Conservation (phyloP, 2,797 vertebrate genomes). For the Galagoides demidoff region DNA sequence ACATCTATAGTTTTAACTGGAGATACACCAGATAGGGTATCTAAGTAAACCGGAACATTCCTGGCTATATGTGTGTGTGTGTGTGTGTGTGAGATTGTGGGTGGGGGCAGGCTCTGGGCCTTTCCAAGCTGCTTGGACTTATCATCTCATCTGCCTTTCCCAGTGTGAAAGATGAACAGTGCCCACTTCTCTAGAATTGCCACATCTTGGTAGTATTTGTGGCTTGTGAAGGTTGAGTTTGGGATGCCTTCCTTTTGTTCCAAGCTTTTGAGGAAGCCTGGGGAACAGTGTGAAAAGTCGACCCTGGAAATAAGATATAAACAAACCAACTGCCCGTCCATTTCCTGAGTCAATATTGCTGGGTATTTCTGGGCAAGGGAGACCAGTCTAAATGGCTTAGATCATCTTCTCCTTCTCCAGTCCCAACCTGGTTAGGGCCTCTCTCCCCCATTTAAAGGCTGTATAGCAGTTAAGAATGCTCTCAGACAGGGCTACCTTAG, state of each 20-base stretch:
- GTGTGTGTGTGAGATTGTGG: background rate
- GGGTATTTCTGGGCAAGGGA: background rate
- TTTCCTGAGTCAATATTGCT: background rate
- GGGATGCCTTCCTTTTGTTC: background rate
- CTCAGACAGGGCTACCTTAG: background rate
- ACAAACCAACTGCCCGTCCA: background rate
- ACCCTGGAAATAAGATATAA: background rate
- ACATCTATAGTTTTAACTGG: background rate
- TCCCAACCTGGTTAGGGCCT: background rate
- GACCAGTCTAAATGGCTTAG: background rate
- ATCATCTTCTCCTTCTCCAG: background rate
- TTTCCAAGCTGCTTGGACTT: conserved; percentile 5
- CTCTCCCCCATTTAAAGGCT: background rate
- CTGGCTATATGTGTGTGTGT: background rate
- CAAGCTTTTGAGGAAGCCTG: conserved; percentile 28
- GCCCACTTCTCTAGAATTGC: conserved; percentile 13
- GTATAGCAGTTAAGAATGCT: background rate
- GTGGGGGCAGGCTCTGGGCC: background rate
- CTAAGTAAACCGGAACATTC: background rate
- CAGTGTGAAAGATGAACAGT: background rate
- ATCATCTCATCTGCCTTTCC: background rate
- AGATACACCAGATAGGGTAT: background rate
- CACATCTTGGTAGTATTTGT: conserved; percentile 5
- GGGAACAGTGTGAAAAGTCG: background rate
- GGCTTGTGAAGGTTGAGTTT: background rate